Base-by-base conservation (phyloP, 1,140 invertebrate species). In the Nasonia giraulti region DNA sequence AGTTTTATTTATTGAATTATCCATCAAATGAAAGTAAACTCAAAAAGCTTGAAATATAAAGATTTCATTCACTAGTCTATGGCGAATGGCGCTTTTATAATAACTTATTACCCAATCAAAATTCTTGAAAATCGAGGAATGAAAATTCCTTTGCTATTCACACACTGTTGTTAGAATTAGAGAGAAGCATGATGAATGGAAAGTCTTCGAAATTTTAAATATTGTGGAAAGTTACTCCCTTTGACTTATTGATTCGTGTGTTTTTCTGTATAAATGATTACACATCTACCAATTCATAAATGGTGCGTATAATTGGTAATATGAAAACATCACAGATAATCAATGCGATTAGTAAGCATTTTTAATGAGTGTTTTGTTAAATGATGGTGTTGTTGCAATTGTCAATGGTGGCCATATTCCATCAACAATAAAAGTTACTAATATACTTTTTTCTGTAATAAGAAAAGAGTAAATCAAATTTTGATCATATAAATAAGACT, bases 181-280 rank as follows among this genome's bases (percentile, higher is more conserved):
- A 62, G 6, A 62, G 17, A 62, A 7, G 55, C 55, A 62, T 6
- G 17, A 20, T 20, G 55, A 62, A 62, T 62, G 17, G 55, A 62
- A 17, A 62, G 55, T 62, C 14, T 78, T 37, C 62, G 7, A 82
- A 82, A 71, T 74, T 33, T 75, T 17, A 81, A 74, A 11, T 55
- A 74, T 62, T 82, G 44, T 37, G n/a, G 33, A 62, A 76, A 27
- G 11, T 75, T 55, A 77, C 11, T 83, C 40, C 40, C 37, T 40
- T 83, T 77, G 55, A 84, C 62, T 84, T 84, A 79, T 78, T 83
- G 40, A 84, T 84, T 84, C 40, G 11, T 78, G 74, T 69, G n/a
- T 75, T 82, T 82, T 82, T 3, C 27, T 84, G 31, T 73, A 23
- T 2, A 84, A 78, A 47, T 40, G 68, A 76, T 69, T 83, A 69